phyloP scores from a whole-genome alignment of 37 sponge, comb jelly and placozoan species.

The Oopsacas minuta region DNA sequence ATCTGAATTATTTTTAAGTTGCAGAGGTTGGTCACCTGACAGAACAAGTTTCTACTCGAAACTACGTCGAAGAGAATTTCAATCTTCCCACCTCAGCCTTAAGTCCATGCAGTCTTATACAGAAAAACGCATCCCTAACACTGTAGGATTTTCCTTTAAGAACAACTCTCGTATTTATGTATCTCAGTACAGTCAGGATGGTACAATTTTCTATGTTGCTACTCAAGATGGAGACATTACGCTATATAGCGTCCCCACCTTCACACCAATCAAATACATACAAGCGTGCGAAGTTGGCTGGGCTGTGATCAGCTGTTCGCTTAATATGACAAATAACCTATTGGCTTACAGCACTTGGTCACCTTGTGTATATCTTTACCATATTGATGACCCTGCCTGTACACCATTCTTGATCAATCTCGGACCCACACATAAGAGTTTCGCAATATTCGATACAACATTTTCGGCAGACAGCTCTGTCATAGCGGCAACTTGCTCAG shows the following conservation, averaged over 20 bases:
- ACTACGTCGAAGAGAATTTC: not conserved
- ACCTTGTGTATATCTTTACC: conserved; percentile 7
- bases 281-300: conserved; percentile 59
- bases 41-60: not conserved
- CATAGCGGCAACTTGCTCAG: conserved; percentile 17
- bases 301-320: conserved; percentile 37
- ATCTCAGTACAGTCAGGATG: not conserved
- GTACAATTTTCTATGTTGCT: not conserved
- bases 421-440: not conserved
- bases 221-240: not conserved
- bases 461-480: not conserved
- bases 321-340: conserved; percentile 32
- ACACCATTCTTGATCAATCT: not conserved
- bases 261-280: conserved; percentile 25
- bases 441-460: conserved; percentile 24
- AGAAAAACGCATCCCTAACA: not conserved
- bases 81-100: not conserved
- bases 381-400: not conserved
- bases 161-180: not conserved
- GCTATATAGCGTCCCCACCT: conserved; percentile 14
- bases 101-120: not conserved
- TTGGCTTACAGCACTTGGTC: conserved; percentile 68
- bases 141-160: not conserved
- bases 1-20: not conserved
- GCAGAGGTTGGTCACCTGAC: not conserved